These are phyloP conservation scores for Peromyscus polionotus DNA, from an alignment of 2,113 vertebrate species.

Conservation along the genomic window DNA sequence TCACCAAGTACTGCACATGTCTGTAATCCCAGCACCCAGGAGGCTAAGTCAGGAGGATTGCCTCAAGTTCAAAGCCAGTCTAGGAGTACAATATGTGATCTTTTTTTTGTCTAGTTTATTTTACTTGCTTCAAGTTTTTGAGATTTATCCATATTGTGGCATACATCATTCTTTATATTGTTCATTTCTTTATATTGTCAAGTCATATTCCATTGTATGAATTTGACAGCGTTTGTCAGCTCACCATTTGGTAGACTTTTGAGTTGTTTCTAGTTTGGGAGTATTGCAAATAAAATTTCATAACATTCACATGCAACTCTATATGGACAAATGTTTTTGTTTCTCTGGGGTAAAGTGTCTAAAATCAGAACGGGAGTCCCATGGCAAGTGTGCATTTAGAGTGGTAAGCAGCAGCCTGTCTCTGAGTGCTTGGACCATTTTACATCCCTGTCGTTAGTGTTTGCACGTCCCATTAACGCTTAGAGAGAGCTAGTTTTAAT, in stretches of 20 bases:
- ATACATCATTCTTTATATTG: too few relatives aligned
- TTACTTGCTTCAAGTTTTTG: not conserved
- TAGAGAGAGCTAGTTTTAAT: not conserved
- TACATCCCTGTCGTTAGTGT: not conserved
- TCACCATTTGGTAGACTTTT: not conserved
- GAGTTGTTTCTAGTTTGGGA: not conserved
- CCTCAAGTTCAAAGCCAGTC: not conserved
- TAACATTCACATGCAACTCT: not conserved
- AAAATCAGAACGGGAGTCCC: not conserved
- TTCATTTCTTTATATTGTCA: not conserved
- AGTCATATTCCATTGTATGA: not conserved
- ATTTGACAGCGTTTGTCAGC: not conserved
- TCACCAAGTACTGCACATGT: not conserved
- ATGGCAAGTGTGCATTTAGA: not conserved
- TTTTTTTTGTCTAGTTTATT: not conserved
- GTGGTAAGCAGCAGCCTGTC: not conserved
- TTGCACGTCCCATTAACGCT: not conserved
- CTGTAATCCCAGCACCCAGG: not conserved
- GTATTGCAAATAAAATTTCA: slow-evolving; percentile 6
- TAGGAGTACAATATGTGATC: not conserved
- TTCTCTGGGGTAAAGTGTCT: slow-evolving; percentile 2
- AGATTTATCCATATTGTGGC: not conserved
- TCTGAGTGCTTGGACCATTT: not conserved
- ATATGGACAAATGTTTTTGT: not conserved
- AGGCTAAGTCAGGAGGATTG: not conserved